Base-by-base conservation (phyloP, 1,140 invertebrate genomes). In the Microplitis demolitor region DNA sequence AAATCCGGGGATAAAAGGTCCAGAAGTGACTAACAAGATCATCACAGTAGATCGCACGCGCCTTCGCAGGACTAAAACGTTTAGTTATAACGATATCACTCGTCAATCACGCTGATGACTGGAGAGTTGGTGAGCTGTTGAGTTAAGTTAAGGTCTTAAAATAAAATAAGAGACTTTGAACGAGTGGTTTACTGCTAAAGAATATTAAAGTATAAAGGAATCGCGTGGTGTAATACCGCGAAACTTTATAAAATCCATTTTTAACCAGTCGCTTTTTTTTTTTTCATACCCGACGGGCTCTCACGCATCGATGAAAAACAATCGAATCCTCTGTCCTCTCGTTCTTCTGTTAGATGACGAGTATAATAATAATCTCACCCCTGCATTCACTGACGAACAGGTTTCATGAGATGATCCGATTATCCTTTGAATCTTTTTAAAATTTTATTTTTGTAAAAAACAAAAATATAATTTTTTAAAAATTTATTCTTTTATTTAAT, bases 21-120 rank as follows among this genome's bases (percentile, higher is more conserved):
- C 78, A 76, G 72, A 72, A 66, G 75, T 62, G 71, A 77, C 66
- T 85, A 85, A 85, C 79, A 79, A 84, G 81, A 84, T 85, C 78
- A 82, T 84, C 74, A 78, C 78, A 78, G 79, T 80, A 80, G 80
- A 84, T 81, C 78, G 80, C 78, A 77, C 77, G 77, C 79, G 75
- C 78, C 78, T 24, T 78, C 76, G 71, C 24, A 69, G 67, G 75
- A 72, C 71, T 79, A 84, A 83, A 80, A 77, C 82, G 80, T 82
- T 85, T 45, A 45, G 39, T 45, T 45, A 45, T 45, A 85, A 85
- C 82, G 84, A 85, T 82, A 84, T 85, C 83, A 84, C 82, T 84
- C 81, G 83, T 84, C 83, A 83, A 84, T 85, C 84, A 84, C 77
- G 77, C 69, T 83, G 84, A 85, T 81, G 82, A 83, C 72, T 74